Base-by-base conservation (phyloP, 2,888 invertebrate genomes). In the Aphelenchoides bicaudatus region DNA sequence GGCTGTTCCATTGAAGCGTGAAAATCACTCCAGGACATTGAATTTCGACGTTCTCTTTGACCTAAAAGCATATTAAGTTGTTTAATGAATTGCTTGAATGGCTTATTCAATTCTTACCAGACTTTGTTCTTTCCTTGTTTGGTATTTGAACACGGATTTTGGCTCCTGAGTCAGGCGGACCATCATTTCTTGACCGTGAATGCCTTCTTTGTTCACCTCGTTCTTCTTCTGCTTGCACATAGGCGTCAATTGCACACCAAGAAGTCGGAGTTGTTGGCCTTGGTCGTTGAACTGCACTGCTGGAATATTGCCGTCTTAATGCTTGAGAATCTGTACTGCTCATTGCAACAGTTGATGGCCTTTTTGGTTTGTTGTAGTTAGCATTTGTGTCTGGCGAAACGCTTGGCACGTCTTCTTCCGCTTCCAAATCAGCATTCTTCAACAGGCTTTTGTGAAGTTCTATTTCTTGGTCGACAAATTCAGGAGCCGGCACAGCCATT, bases 401-500 rank as follows among this genome's bases (percentile, higher is more conserved):
- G n/a, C n/a, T n/a, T n/a, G n/a, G n/a, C n/a, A n/a, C n/a, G 25
- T 57, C 49, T 31, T 50, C 55, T 16, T 66, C 68, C 1, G 69
- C 67, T 13, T 67, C 70, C 1, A 65, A 66, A 21, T 46, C 58
- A 31, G 56, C 59, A 25, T 67, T 63, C 21, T 65, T 51, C 31
- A 75, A 58, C 53, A 75, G 49, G 50, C 72, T 72, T 46, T 72
- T 68, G 58, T 75, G 75, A 57, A 75, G 38, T 43, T 75, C 75
- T n/a, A 74, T 65, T 54, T 75, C 75, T 39, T 72, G 68, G 23
- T 75, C 75, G 0, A 74, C 70, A 37, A 70, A 67, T 13, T 71
- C 75, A 1, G 75, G 75, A 6, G 73, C 75, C 2, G 75, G 72
- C 10, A 75, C 74, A 1, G 65, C 60, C 72, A 75, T 72, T 50